These are phyloP conservation scores for Amphibalanus amphitrite DNA, from an alignment of 1,140 invertebrate genomes.

Conservation along the genomic window DNA sequence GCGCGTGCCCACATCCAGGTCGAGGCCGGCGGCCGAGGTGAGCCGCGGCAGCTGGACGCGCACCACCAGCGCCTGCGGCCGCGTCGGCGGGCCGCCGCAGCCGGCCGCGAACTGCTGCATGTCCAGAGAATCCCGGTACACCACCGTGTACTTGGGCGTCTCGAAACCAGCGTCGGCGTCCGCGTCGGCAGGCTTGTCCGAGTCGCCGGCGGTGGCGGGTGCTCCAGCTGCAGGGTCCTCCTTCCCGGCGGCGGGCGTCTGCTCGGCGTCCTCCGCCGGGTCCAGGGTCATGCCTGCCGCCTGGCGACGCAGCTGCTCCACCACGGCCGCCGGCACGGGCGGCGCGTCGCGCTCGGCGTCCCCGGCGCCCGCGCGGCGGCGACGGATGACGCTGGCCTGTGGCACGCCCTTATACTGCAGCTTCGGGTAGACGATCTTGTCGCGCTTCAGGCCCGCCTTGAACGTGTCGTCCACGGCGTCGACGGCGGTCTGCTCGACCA, in stretches of 20 bases:
- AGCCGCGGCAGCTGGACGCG: neutral
- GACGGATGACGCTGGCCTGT: neutral
- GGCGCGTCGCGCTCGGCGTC: neutral
- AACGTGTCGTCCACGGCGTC: slow-evolving; percentile 27
- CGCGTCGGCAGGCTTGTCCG: neutral
- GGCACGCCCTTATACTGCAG: neutral
- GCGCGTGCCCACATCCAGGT: neutral
- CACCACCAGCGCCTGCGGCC: neutral
- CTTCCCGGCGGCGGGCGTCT: neutral
- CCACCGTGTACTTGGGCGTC: neutral
- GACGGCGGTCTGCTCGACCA: slow-evolving; percentile 30
- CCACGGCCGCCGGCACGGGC: neutral
- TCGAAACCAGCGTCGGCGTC: neutral
- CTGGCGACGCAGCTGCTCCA: neutral
- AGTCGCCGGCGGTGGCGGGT: neutral
- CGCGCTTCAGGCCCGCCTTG: slow-evolving; percentile 24
- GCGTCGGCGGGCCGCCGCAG: neutral
- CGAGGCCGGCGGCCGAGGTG: neutral
- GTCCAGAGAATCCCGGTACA: neutral
- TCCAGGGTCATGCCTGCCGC: neutral
- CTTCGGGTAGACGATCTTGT: slow-evolving; percentile 9
- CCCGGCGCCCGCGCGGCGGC: neutral
- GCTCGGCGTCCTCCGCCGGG: neutral
- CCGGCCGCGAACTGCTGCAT: neutral
- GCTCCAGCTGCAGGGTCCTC: neutral